Evolutionary conservation across 2,797 vertebrate genomes (phyloP), one percentile per base, ranked within the genome.

Genomic region (Poeciliopsis turneri): DNA sequence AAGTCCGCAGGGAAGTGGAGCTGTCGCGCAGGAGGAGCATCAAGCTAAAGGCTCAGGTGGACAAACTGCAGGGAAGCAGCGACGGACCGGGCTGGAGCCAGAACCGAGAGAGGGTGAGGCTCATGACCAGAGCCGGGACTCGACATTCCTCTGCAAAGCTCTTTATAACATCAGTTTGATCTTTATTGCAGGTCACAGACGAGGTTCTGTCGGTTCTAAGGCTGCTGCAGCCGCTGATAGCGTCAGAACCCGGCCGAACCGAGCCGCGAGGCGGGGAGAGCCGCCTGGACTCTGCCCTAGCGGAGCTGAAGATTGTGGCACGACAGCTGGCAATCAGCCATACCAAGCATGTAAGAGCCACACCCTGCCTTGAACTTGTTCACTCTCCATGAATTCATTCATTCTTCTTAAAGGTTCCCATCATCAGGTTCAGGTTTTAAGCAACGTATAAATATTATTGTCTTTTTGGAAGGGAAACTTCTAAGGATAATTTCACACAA

Each of bases 1-100:
- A 96, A 66, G 95, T 96, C 36, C 94, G 94, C 49, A 88, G 92
- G 57, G 96, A 96, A 71, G 95, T 96, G 87, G 93, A 93, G 82
- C 84, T 96, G 72, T 95, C 95, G 33, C 92, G 95, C 4, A 92
- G 79, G 28, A 89, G 95, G 16, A 96, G 95, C 77, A 92, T 96
- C 72, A 95, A 49, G 77, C 90, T 96, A 0, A 96, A 96, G 66
- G 94, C 95, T 30, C 96, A 96, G 79, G 95, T 96, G 88, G 95
- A 96, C 87, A 92, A 87, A 81, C 92, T 96, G 0, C 94, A 95
- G 89, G 92, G 95, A 84, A 90, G 36, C 72, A 89, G 92, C n/a
- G 93, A 92, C 0, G 92, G 94, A 49, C 78, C 71, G 0, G 92
- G 89, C 72, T 96, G 95, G 95, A 94, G 92, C 83, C 90, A 93